These are phyloP conservation scores for Dipodomys spectabilis DNA, from an alignment of 2,113 vertebrate species.

Conservation along the genomic window DNA sequence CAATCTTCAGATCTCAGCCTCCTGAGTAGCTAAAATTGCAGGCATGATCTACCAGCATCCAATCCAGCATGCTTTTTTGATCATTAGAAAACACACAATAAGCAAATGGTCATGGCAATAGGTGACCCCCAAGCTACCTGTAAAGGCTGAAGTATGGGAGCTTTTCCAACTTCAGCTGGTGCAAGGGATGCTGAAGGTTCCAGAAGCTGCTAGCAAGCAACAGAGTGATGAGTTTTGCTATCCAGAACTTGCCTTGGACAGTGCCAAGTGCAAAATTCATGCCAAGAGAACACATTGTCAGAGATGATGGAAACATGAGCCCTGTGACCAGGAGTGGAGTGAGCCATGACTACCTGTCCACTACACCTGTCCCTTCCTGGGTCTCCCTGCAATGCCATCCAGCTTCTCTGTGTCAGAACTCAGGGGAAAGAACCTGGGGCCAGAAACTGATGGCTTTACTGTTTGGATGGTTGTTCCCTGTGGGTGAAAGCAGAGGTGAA, in stretches of 20 bases:
- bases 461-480: neutral
- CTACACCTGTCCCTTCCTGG: neutral
- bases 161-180: rapidly evolving
- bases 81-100: neutral
- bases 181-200: neutral
- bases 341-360: too few relatives aligned
- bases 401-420: too few relatives aligned
- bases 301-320: neutral
- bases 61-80: neutral
- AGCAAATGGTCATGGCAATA: rapidly evolving
- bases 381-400: neutral
- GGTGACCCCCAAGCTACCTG: rapidly evolving
- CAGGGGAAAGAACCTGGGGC: neutral
- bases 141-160: rapidly evolving
- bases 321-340: rapidly evolving
- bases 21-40: too few relatives aligned
- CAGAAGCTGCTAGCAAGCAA: neutral
- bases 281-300: neutral
- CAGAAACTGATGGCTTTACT: neutral
- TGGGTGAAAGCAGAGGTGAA: neutral
- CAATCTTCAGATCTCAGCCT: too few relatives aligned
- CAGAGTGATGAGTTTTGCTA: too few relatives aligned
- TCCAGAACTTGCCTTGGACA: too few relatives aligned
- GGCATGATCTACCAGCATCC: too few relatives aligned
- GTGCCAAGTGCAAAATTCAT: neutral